A percentile compares a stretch with the other conserved stretches of the same genome.
These are phyloP conservation scores for Seriola rivoliana DNA, from an alignment of 2,113 vertebrate genomes.

Conservation along the genomic window DNA sequence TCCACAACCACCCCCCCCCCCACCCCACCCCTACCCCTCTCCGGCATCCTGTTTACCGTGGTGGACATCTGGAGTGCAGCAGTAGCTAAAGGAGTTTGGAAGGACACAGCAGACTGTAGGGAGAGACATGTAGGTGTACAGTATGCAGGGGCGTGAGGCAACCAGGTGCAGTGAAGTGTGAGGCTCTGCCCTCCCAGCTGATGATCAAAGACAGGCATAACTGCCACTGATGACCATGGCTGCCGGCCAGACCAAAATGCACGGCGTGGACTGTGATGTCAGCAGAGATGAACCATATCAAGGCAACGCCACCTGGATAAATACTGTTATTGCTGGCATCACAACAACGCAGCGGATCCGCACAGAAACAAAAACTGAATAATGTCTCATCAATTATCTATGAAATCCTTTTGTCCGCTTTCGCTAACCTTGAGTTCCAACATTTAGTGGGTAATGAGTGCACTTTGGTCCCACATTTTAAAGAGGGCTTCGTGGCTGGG, in stretches of 20 bases:
- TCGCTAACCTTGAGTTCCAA: slow-evolving; percentile 48
- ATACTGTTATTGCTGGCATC: slow-evolving; percentile 11
- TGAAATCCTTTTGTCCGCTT: slow-evolving; percentile 50
- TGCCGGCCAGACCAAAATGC: slow-evolving; percentile 65
- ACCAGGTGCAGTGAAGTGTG: slow-evolving; percentile 79
- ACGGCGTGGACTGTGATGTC: slow-evolving; percentile 48
- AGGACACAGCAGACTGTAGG: slow-evolving; percentile 64
- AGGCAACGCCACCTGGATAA: slow-evolving; percentile 43
- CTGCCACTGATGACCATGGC: slow-evolving; percentile 70
- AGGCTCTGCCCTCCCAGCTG: slow-evolving; percentile 68
- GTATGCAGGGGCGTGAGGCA: slow-evolving; percentile 58
- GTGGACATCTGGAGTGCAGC: slow-evolving; percentile 64
- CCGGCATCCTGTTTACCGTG: slow-evolving; percentile 20
- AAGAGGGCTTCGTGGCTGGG: slow-evolving; percentile 39
- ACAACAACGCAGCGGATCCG: slow-evolving; percentile 17
- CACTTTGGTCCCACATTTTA: slow-evolving; percentile 56
- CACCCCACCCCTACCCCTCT: not conserved
- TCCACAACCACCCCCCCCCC: not conserved
- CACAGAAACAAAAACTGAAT: slow-evolving; percentile 42
- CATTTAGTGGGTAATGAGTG: slow-evolving; percentile 55
- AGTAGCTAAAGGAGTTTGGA: slow-evolving; percentile 65
- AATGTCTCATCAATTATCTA: slow-evolving; percentile 41
- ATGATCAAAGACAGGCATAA: slow-evolving; percentile 83
- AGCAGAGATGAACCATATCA: slow-evolving; percentile 56
- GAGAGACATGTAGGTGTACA: slow-evolving; percentile 35